Percentiles rank a stretch among this genome's conserved stretches.
Conservation (phyloP, 2,888 invertebrate genomes). For the Zaprionus obscuricornis region DNA sequence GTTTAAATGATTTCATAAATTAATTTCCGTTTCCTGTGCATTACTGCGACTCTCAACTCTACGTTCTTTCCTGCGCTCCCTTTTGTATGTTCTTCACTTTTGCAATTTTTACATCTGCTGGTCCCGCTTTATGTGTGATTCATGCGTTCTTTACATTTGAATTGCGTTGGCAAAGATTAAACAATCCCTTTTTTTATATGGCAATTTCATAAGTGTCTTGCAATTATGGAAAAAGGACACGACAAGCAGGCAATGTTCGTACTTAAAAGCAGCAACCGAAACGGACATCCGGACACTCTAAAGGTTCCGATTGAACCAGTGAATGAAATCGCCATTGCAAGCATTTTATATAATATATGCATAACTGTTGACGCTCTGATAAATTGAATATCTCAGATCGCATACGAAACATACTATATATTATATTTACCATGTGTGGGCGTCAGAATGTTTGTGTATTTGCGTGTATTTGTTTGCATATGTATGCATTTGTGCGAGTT, state of each 20-base stretch:
- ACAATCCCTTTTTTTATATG: conserved; percentile 31
- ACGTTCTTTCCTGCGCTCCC: background rate
- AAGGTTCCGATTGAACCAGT: conserved; percentile 22
- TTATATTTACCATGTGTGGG: conserved; percentile 3
- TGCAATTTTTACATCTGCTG: conserved; percentile 15
- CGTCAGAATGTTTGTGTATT: too few species aligned
- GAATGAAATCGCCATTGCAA: conserved; percentile 19
- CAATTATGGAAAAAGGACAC: conserved; percentile 43
- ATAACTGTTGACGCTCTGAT: conserved; percentile 23
- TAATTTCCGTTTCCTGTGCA: conserved; percentile 68
- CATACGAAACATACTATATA: conserved; percentile 37
- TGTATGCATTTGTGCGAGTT: conserved; percentile 7
- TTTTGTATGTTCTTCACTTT: conserved; percentile 14
- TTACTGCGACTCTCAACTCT: background rate
- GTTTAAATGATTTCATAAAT: conserved; percentile 75
- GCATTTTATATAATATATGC: conserved; percentile 23
- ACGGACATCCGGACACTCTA: conserved; percentile 45
- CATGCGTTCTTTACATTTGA: conserved; percentile 47
- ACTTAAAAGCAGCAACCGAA: conserved; percentile 22
- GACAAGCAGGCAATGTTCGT: conserved; percentile 28
- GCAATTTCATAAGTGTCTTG: conserved; percentile 46
- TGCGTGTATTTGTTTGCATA: too few species aligned
- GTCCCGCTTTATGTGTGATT: too few species aligned
- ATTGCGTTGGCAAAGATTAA: conserved; percentile 33
- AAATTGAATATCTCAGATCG: conserved; percentile 48